Evolutionary conservation across 2,888 invertebrate genomes (phyloP).

Genomic region (Cylloceria caligata): DNA sequence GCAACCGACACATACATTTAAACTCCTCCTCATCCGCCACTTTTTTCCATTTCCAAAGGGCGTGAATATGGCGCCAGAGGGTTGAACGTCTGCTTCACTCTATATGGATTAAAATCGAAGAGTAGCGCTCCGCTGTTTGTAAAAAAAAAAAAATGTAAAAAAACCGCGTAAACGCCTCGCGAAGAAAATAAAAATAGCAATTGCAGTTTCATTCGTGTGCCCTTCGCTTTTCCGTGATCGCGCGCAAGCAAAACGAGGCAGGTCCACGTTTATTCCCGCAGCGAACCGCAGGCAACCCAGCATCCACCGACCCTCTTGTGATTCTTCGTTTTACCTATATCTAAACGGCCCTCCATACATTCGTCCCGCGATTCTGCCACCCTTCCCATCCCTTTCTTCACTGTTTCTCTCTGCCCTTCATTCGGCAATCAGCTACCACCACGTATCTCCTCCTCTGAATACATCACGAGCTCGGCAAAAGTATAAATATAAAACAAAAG

Average conservation of each 20-base stretch:
- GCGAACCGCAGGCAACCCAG: constrained; percentile 48
- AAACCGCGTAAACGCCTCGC: constrained; percentile 63
- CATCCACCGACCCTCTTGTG: constrained; percentile 67
- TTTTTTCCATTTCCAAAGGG: constrained; percentile 47
- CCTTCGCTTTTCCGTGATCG: constrained; percentile 65
- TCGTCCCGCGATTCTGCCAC: constrained; percentile 62
- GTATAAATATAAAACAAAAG: constrained; percentile 82
- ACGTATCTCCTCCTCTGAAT: constrained; percentile 73
- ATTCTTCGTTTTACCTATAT: constrained; percentile 58
- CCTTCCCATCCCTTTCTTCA: constrained; percentile 63
- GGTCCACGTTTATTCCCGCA: constrained; percentile 36
- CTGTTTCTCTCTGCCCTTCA: constrained; percentile 63
- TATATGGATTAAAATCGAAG: constrained; percentile 78
- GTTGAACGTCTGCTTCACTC: constrained; percentile 69
- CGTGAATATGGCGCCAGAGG: constrained; percentile 52
- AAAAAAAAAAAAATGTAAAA: constrained; percentile 47
- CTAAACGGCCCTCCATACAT: constrained; percentile 53
- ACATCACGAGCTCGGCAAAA: constrained; percentile 77
- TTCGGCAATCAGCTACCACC: constrained; percentile 52
- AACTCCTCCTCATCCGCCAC: constrained; percentile 32
- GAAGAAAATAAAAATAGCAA: constrained; percentile 82
- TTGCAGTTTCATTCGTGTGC: constrained; percentile 80
- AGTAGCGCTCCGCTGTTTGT: constrained; percentile 64
- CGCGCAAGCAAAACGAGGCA: constrained; percentile 48
- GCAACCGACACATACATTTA: constrained; percentile 28